Base-by-base conservation (phyloP, 37 sponge, comb jelly and placozoan species). In the Agelas oroides region DNA sequence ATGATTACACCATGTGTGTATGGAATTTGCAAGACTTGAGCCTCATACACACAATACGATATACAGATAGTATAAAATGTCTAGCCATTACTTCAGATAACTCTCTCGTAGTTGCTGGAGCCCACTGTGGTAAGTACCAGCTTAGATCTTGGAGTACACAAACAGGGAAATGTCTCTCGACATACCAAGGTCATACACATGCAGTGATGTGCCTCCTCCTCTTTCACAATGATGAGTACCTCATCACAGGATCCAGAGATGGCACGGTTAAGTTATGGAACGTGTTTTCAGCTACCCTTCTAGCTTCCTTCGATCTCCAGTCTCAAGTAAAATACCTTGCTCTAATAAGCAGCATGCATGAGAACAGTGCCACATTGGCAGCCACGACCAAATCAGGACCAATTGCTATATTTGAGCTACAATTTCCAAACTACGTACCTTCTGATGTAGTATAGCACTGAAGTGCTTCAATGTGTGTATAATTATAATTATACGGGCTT, bases 171-270 rank as follows among this genome's bases (percentile, higher is more conserved):
- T 40, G 39, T 38, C 56, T 69, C 5, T 13, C 17, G 16, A 37
- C 66, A 17, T 88, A 58, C 53, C 20, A 27, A 33, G 89, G 83
- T 0, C 89, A 88, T 46, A 75, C 83, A 16, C 89, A 88, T 88
- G 89, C 89, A 1, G 89, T 88, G 6, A 88, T 88, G 89, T 82
- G 78, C 40, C 61, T 88, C 78, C n/a, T 77, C 64, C 18, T 78
- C 19, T 56, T 78, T 36, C 21, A 62, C 39, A 35, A 73, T 66
- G 74, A 78, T 31, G 0, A 19, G 15, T 52, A 55, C 28, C 3
- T 84, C 5, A 27, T 83, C 6, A 78, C 85, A 18, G 90, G 90
- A 31, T 90, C 90, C 5, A 54, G 90, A 41, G 90, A 90, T 90
- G 90, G 90, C 5, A 84, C 80, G 15, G 60, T 90, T 5, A 83